These are phyloP conservation scores for Dipus sagitta DNA, from an alignment of 2,797 vertebrate species.

Conservation along the genomic window DNA sequence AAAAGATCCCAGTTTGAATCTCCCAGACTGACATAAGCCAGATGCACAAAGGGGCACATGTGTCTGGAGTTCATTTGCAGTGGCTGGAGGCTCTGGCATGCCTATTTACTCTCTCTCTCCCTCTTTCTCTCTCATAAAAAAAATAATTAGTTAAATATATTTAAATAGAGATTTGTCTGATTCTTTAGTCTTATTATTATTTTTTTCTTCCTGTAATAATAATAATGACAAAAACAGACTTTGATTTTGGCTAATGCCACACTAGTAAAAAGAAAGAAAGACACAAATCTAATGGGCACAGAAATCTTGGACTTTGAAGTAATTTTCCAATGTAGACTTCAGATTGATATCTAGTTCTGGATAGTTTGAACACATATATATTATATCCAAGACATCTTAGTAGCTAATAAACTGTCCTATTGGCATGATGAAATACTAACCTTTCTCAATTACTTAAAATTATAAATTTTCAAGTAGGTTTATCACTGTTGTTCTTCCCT, in stretches of 20 bases:
- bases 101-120: no score
- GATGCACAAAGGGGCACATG: no score
- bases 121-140: no score
- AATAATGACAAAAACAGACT: neutral
- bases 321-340: neutral
- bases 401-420: neutral
- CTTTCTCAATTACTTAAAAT: neutral
- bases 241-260: neutral
- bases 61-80: no score
- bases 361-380: neutral
- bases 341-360: neutral
- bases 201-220: neutral
- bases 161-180: neutral
- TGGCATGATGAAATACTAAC: neutral
- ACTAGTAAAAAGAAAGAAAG: neutral
- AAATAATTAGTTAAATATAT: no score
- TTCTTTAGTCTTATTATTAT: neutral
- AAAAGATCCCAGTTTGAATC: no score
- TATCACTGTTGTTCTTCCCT: neutral
- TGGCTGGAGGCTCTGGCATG: no score
- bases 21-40: no score
- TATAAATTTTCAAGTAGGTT: neutral
- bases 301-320: neutral
- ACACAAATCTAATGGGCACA: neutral
- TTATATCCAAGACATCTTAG: neutral